Percentiles rank a stretch among this genome's conserved stretches.
Evolutionary conservation across 2,888 invertebrate genomes (phyloP).

Genomic region (Entomobrya multifasciata): DNA sequence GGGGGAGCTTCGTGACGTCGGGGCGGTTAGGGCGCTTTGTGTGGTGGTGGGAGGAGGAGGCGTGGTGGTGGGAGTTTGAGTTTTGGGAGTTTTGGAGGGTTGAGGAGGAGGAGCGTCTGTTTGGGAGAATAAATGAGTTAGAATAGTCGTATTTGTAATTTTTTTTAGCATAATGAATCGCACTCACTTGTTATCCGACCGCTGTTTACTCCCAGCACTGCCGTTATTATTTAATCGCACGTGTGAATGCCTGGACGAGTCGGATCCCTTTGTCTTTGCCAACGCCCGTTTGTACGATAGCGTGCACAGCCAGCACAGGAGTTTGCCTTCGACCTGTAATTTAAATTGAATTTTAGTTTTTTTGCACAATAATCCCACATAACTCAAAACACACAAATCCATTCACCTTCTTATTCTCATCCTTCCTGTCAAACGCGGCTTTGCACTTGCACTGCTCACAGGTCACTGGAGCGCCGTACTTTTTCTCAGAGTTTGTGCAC

Average conservation of each 20-base stretch:
- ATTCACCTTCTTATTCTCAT: too few species aligned
- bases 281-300: constrained; percentile 95
- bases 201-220: constrained; percentile 79
- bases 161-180: too few species aligned
- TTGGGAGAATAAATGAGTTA: too few species aligned
- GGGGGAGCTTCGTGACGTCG: constrained; percentile 84
- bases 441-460: too few species aligned
- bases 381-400: too few species aligned
- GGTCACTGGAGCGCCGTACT: too few species aligned
- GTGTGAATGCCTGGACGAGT: constrained; percentile 86
- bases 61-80: neutral
- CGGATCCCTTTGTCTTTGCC: constrained; percentile 93
- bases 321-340: constrained; percentile 94
- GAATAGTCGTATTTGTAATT: too few species aligned
- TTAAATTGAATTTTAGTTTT: too few species aligned
- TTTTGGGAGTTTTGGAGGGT: neutral
- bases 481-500: too few species aligned
- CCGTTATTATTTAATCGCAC: constrained; percentile 83
- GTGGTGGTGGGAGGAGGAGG: constrained; percentile 39
- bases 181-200: neutral
- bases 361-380: too few species aligned
- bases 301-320: constrained; percentile 97
- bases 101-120: constrained; percentile 17
- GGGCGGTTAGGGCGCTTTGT: constrained; percentile 86
- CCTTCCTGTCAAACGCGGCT: too few species aligned